A percentile compares a stretch with the other conserved stretches of the same genome.
phyloP scores from a whole-genome alignment of 2,113 vertebrate genomes.

The Felis chaus region DNA sequence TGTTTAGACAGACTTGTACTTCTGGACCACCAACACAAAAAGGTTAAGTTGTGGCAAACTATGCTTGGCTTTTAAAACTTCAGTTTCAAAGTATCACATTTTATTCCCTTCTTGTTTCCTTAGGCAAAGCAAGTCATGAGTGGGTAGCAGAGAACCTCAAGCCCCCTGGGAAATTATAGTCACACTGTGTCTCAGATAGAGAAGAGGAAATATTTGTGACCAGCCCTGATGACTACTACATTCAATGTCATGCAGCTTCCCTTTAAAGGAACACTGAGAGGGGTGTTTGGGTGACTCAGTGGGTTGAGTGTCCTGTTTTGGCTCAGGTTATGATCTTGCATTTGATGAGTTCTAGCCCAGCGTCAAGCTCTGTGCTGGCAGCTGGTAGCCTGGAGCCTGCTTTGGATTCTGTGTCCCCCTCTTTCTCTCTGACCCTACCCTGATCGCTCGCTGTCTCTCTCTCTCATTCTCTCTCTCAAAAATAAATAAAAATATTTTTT shows the following conservation, averaged over 20 bases:
- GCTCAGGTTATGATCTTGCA: too few species aligned
- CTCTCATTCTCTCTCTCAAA: too few species aligned
- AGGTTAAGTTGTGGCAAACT: background rate
- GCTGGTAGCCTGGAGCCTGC: too few species aligned
- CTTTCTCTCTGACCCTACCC: too few species aligned
- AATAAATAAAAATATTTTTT: too few species aligned
- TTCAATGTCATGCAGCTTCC: background rate
- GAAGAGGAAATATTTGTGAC: background rate
- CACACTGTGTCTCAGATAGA: background rate
- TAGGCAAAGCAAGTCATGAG: background rate
- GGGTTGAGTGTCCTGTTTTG: too few species aligned
- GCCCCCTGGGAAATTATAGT: background rate
- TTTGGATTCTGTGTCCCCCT: too few species aligned
- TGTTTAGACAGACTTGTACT: background rate
- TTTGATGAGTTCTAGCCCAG: too few species aligned
- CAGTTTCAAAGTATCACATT: background rate
- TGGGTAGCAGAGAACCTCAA: background rate
- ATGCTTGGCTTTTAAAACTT: background rate
- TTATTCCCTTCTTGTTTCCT: background rate
- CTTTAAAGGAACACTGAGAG: background rate
- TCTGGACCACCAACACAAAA: background rate
- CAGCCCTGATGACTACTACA: background rate
- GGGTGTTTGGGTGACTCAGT: too few species aligned
- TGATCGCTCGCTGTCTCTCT: too few species aligned
- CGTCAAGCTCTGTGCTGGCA: too few species aligned